Base-by-base conservation (phyloP, 1,140 invertebrate species). In the Dendrolimus punctatus region DNA sequence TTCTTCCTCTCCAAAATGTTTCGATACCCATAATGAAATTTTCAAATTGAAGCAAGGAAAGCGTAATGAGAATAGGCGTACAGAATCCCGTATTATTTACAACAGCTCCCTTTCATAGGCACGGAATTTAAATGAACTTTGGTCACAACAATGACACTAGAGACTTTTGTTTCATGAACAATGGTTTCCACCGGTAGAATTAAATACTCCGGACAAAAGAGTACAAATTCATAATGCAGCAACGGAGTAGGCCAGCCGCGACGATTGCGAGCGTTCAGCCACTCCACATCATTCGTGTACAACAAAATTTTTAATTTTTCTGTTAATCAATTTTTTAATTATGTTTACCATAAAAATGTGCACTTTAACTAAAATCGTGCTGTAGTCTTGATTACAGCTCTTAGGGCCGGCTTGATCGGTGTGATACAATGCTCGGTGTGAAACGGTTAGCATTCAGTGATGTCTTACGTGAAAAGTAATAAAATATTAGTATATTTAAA, bases 121-220 rank as follows among this genome's bases (percentile, higher is more conserved):
- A 67, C 68, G 68, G 80, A 84, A 84, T 84, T 78, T 80, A 84
- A 84, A 81, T 84, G 78, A 80, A 81, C 80, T 84, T 81, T 83
- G 76, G 68, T 72, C 76, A 76, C 76, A 80, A 83, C 80, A 83
- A 81, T 81, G 78, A 84, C 76, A 81, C 76, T 73, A 68, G 66
- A 70, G 70, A 76, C 76, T 81, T 79, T 84, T 81, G 78, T 84
- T 80, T 66, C 62, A 60, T 67, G 76, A 80, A 84, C 80, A 84
- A 81, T 81, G 79, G 76, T 77, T 83, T 83, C 78, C 73, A 73
- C 78, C 69, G 78, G 78, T 77, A 69, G 71, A 81, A 84, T 81
- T 84, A 81, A 84, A 83, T 81, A 73, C 66, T 73, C 68, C 57
- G 69, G 69, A 84, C 80, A 84, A 83, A 76, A 72, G 78, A 68